Evolutionary conservation across 2,888 invertebrate species (phyloP).

Genomic region (Pyralis farinalis): DNA sequence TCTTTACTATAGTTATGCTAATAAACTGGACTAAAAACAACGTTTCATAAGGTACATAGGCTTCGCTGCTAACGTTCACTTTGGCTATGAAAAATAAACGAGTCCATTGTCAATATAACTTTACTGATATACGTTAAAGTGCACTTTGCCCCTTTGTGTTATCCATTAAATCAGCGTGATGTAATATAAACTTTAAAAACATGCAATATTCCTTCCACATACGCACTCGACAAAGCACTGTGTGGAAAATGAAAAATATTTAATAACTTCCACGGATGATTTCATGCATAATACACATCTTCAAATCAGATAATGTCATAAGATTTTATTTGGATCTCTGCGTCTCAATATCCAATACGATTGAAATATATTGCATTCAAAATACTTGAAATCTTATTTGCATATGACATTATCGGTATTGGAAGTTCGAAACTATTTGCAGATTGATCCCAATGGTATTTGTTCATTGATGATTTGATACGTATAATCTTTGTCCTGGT

Average conservation of each 20-base stretch:
- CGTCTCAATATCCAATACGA: neutral
- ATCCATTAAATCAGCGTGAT: slow-evolving; percentile 35
- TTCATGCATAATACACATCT: slow-evolving; percentile 10
- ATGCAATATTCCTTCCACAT: slow-evolving; percentile 37
- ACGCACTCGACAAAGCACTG: slow-evolving; percentile 17
- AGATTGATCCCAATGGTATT: too few relatives aligned
- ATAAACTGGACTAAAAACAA: too few relatives aligned
- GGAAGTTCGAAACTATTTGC: too few relatives aligned
- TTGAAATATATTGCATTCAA: neutral
- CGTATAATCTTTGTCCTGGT: too few relatives aligned
- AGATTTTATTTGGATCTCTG: slow-evolving; percentile 3
- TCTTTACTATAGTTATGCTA: too few relatives aligned
- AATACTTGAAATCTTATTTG: neutral
- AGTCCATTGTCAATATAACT: slow-evolving; percentile 10
- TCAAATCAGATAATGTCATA: slow-evolving; percentile 3
- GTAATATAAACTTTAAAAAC: slow-evolving; percentile 37
- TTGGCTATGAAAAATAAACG: slow-evolving; percentile 4
- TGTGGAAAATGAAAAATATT: slow-evolving; percentile 11
- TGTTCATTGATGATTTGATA: too few relatives aligned
- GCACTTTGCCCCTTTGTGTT: slow-evolving; percentile 32
- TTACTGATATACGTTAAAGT: slow-evolving; percentile 26
- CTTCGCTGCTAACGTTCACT: too few relatives aligned
- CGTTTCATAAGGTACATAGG: too few relatives aligned
- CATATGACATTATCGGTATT: neutral
- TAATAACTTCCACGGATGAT: slow-evolving; percentile 9